Conservation (phyloP, 2,888 invertebrate genomes). For the Troides oblongomaculatus region DNA sequence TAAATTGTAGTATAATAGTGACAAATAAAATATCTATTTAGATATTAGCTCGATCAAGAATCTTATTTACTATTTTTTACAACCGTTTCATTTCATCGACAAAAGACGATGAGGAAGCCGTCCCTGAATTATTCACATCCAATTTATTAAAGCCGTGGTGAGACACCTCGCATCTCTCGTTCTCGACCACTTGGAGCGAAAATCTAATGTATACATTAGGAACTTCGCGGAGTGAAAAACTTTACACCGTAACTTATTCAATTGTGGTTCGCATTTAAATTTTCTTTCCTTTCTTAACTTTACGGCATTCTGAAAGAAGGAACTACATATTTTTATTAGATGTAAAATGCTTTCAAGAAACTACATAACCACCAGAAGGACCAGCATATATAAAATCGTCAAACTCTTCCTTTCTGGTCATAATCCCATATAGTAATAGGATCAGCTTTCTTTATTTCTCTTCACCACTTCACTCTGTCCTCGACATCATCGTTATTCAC, state of each 20-base stretch:
- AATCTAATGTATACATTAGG: constrained; percentile 13
- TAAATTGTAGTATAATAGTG: too few relatives aligned
- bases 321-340: too few relatives aligned
- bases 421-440: too few relatives aligned
- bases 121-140: constrained; percentile 7
- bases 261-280: background rate
- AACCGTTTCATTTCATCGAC: background rate
- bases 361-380: too few relatives aligned
- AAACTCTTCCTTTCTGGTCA: too few relatives aligned
- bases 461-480: too few relatives aligned
- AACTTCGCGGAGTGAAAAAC: background rate
- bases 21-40: too few relatives aligned
- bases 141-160: constrained; percentile 11
- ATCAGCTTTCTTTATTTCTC: too few relatives aligned
- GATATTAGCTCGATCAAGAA: too few relatives aligned
- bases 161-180: background rate
- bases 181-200: background rate
- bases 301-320: background rate
- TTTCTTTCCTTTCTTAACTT: background rate
- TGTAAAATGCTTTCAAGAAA: too few relatives aligned
- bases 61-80: background rate
- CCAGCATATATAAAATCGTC: too few relatives aligned
- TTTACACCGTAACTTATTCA: constrained; percentile 8
- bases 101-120: background rate
- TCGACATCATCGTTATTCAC: too few relatives aligned